Percentiles rank a stretch among this genome's conserved stretches.
These are phyloP conservation scores for Stenoptilia bipunctidactyla DNA, from an alignment of 2,888 invertebrate species.

Conservation along the genomic window DNA sequence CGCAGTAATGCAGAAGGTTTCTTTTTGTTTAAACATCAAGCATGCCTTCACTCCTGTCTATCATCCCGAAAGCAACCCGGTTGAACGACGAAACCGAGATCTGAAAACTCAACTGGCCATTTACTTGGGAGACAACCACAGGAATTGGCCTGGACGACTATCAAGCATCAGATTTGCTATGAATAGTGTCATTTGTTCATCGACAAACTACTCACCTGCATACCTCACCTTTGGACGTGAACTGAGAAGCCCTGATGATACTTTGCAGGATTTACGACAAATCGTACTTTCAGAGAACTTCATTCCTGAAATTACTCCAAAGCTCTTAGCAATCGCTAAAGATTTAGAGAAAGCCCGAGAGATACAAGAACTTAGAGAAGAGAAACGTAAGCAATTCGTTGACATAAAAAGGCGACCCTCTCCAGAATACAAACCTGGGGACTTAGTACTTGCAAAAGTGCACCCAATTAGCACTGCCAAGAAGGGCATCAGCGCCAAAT, in stretches of 20 bases:
- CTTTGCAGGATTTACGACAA: not conserved
- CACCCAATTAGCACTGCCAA: slow-evolving; percentile 1
- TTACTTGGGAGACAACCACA: slow-evolving; percentile 6
- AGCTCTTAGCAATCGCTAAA: slow-evolving; percentile 1
- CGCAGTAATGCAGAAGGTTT: slow-evolving; percentile 22
- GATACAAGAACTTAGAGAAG: slow-evolving; percentile 3
- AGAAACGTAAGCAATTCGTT: slow-evolving; percentile 2
- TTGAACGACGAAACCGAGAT: slow-evolving; percentile 10
- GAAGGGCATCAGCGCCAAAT: slow-evolving; percentile 3
- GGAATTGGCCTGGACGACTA: slow-evolving; percentile 6
- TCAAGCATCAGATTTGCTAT: slow-evolving; percentile 8
- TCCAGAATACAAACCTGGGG: slow-evolving; percentile 1
- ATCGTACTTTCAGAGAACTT: slow-evolving; percentile 1
- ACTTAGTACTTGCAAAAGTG: slow-evolving; percentile 1
- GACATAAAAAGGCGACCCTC: slow-evolving; percentile 2
- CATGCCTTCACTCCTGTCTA: slow-evolving; percentile 18
- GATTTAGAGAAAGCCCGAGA: slow-evolving; percentile 1
- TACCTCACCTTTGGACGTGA: not conserved
- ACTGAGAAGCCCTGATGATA: slow-evolving; percentile 1
- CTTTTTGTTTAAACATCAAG: slow-evolving; percentile 7
- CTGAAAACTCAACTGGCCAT: slow-evolving; percentile 11
- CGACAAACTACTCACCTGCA: not conserved
- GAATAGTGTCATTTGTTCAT: slow-evolving; percentile 2
- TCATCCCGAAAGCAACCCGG: slow-evolving; percentile 16
- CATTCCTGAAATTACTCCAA: slow-evolving; percentile 3